Base-by-base conservation (phyloP, 2,797 vertebrate genomes). In the Buceros bicornis region DNA sequence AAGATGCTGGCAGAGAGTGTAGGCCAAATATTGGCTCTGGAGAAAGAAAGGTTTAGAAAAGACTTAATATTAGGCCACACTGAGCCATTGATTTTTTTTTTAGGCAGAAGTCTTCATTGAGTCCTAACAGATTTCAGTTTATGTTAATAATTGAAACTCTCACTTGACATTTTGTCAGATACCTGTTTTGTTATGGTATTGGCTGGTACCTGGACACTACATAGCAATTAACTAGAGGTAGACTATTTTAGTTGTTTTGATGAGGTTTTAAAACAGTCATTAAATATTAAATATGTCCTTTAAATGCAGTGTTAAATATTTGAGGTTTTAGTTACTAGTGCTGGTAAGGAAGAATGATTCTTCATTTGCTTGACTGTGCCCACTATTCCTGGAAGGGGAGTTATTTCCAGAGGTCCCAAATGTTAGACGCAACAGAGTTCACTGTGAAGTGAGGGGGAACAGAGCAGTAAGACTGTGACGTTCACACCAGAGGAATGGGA, bases 1-100 rank as follows among this genome's bases (percentile, higher is more conserved):
- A 92, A 70, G 90, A 96, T 92, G 88, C 95, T 95, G 95, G 91
- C 93, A 95, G 93, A 95, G 94, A 95, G 77, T 14, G 37, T 67
- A 84, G 80, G 80, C 90, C 85, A 95, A 96, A 92, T 93, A 96
- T 73, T 90, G 85, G 77, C 60, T 95, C 78, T 6, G n/a, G 73
- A 95, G 66, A 70, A 90, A 89, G 40, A 88, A 89, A 87, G 56
- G 45, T 82, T 96, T 91, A 87, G 82, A 91, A 86, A 82, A 94
- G 77, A 84, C 50, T 54, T 86, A 91, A 93, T 79, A 83, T 84
- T 91, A 86, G 51, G 62, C 47, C 51, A 84, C 45, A 45, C 15
- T 60, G 37, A 90, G 28, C 10, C 66, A 45, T 7, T 43, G 71
- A 43, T 35, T 26, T 26, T 67, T 24, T 73, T 90, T 86, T 62